Evolutionary conservation across 2,888 invertebrate genomes (phyloP).

Genomic region (Dioctria linearis): DNA sequence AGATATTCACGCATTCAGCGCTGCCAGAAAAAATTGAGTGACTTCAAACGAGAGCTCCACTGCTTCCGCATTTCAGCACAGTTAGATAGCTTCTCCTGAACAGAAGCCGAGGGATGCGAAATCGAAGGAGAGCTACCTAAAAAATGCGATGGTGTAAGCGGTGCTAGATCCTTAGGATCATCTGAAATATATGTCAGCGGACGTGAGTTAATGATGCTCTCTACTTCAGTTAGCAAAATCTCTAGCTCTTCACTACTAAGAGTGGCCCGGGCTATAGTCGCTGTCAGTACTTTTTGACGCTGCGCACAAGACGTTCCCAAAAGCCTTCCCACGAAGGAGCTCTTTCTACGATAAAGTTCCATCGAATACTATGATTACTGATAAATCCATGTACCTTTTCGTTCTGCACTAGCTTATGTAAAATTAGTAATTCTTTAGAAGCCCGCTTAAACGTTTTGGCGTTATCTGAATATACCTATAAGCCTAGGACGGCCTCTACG

Average conservation of each 20-base stretch:
- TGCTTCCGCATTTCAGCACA: neutral
- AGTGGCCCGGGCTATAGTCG: neutral
- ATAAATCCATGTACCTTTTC: slow-evolving; percentile 4
- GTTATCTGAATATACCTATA: slow-evolving; percentile 12
- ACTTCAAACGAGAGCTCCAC: neutral
- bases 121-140: neutral
- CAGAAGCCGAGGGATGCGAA: neutral
- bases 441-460: slow-evolving; percentile 21
- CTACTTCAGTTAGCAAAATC: neutral
- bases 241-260: neutral
- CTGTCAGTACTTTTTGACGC: neutral
- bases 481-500: neutral
- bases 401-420: neutral
- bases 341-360: slow-evolving; percentile 16
- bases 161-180: neutral
- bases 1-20: slow-evolving; percentile 1
- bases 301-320: slow-evolving; percentile 2
- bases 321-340: neutral
- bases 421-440: slow-evolving; percentile 13
- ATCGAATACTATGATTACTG: neutral
- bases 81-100: neutral
- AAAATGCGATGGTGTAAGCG: slow-evolving; percentile 2
- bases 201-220: slow-evolving; percentile 2
- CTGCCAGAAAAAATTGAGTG: slow-evolving; percentile 5
- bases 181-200: neutral